Evolutionary conservation across 2,113 vertebrate species (phyloP), one percentile per base, ranked within the genome.

Genomic region (Zosterops hypoxanthus): DNA sequence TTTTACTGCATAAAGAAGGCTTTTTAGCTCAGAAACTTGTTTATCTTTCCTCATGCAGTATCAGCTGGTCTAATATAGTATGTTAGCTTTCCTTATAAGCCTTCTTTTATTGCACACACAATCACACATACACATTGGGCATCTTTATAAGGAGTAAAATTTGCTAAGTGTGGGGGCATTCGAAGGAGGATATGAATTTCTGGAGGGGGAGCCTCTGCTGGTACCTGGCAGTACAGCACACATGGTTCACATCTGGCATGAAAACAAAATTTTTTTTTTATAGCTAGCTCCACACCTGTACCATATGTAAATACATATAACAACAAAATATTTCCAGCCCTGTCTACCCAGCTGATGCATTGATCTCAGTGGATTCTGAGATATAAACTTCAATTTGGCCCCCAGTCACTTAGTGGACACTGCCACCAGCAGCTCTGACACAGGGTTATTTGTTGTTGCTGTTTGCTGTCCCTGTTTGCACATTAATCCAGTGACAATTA

Each of bases 401-500:
- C 97, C 96, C 92, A 97, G 97, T 97, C 97, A 96, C 97, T 96
- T 97, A 98, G 97, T 98, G 98, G 98, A 98, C 98, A 98, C 95
- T 98, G 97, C 98, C 98, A 98, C 98, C 98, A 98, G 97, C 97
- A 96, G 97, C 97, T 97, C 93, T 98, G 98, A 98, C 98, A 98
- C 94, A 2, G 22, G 97, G 97, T 98, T 98, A 98, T 98, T 98
- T 98, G 98, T 98, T 97, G 98, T 97, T 96, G 98, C 98, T 97
- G 97, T 97, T 97, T 95, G 97, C 98, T 97, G 98, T 98, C 98
- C 98, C 98, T 98, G 98, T 97, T 97, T 98, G 97, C 98, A 98
- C 99, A 99, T 99, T 99, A 98, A 99, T 99, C 99, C 99, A 98
- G 98, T 98, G 98, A 98, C 99, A 99, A 99, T 99, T 99, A 99